Evolutionary conservation across 1,140 invertebrate genomes (phyloP).

Genomic region (Drosophila busckii): DNA sequence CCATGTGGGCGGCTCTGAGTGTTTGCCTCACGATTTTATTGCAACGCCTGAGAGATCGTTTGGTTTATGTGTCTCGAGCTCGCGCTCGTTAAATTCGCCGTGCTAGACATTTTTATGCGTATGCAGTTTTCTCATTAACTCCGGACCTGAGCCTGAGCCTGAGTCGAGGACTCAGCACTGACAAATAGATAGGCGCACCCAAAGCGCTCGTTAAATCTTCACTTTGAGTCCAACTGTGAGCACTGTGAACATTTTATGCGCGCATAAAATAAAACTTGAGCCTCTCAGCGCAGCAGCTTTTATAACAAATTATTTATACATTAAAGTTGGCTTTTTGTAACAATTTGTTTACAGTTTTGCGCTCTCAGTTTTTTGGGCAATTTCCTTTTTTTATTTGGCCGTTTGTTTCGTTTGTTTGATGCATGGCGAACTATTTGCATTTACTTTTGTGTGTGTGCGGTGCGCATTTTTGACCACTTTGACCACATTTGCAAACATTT

Average conservation of each 20-base stretch:
- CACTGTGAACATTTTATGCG: too few relatives aligned
- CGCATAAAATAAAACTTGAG: too few relatives aligned
- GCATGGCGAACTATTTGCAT: conserved; percentile 58
- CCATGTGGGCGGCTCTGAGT: neutral
- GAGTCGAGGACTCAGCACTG: too few relatives aligned
- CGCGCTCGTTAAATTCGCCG: too few relatives aligned
- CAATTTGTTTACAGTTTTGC: conserved; percentile 29
- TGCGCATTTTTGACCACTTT: conserved; percentile 50
- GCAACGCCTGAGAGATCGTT: conserved; percentile 34
- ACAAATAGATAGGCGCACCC: conserved; percentile 49
- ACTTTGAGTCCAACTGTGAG: too few relatives aligned
- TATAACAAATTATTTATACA: too few relatives aligned
- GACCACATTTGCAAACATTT: conserved; percentile 70
- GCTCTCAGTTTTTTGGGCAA: neutral
- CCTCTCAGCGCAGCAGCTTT: too few relatives aligned
- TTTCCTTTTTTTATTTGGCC: neutral
- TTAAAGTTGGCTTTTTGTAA: conserved; percentile 19
- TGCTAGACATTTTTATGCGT: conserved; percentile 64
- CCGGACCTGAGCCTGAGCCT: too few relatives aligned
- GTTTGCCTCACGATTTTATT: conserved; percentile 44
- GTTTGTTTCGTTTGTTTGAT: conserved; percentile 4
- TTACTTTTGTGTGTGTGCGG: conserved; percentile 63
- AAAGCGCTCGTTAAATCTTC: conserved; percentile 42
- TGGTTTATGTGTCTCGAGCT: conserved; percentile 64
- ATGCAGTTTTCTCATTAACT: conserved; percentile 70